Conservation (phyloP, 1,140 invertebrate species). For the Wasmannia auropunctata region DNA sequence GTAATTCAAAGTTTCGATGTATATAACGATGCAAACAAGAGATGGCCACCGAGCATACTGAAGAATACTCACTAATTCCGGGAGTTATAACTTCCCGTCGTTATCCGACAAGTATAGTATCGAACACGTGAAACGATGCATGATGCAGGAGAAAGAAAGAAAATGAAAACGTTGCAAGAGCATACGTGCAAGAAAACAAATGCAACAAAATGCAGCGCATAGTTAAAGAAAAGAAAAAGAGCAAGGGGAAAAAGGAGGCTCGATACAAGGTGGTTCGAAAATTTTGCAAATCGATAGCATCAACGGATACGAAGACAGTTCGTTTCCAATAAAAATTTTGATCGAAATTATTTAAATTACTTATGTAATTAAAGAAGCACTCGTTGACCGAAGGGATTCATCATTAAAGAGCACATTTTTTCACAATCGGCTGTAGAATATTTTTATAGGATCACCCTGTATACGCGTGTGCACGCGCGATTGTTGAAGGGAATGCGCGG, state of each 20-base stretch:
- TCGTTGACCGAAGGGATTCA: not conserved
- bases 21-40: conserved; percentile 22
- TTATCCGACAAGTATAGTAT: conserved; percentile 48
- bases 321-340: not conserved
- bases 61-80: conserved; percentile 49
- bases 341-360: not conserved
- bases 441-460: not conserved
- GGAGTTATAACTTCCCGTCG: conserved; percentile 67
- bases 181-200: not conserved
- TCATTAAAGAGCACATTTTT: not conserved
- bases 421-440: not conserved
- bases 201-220: not conserved
- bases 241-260: too few relatives aligned
- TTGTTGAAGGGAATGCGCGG: conserved; percentile 1
- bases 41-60: not conserved
- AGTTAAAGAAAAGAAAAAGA: not conserved
- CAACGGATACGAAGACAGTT: not conserved
- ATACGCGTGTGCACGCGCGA: not conserved
- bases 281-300: not conserved
- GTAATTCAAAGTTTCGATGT: not conserved
- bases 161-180: not conserved
- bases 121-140: not conserved
- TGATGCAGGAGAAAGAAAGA: not conserved
- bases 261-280: not conserved
- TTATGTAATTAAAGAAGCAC: not conserved